Conservation (phyloP, 2,113 vertebrate genomes). For the Calidris pugnax region DNA sequence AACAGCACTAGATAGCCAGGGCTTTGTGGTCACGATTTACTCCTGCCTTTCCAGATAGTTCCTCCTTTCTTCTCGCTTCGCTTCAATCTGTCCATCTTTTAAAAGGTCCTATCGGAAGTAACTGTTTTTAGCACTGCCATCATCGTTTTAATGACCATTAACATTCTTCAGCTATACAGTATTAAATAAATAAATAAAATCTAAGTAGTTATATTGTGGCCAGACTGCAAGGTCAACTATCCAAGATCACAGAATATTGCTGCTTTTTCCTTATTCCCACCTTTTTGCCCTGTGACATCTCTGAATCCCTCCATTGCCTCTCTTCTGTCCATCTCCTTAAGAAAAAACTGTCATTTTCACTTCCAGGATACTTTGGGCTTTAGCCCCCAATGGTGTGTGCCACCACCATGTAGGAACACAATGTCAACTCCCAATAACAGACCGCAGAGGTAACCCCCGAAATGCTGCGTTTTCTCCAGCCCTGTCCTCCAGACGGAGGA, state of each 20-base stretch:
- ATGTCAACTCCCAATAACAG: not conserved
- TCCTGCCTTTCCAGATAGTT: constrained; percentile 17
- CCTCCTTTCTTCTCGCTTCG: constrained; percentile 21
- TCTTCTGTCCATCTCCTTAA: not conserved
- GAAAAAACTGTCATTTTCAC: not conserved
- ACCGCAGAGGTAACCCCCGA: not conserved
- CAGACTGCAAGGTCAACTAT: not conserved
- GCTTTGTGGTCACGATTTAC: not conserved
- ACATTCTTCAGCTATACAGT: not conserved
- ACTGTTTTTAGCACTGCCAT: not conserved
- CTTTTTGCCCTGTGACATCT: not conserved
- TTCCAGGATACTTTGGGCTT: not conserved
- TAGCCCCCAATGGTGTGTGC: not conserved
- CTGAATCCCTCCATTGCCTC: not conserved
- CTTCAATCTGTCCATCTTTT: not conserved
- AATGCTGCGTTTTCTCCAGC: not conserved
- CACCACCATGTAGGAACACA: rapidly evolving
- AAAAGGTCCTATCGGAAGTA: not conserved
- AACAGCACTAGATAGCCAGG: not conserved
- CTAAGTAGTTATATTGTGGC: not conserved
- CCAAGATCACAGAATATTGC: not conserved
- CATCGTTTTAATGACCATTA: not conserved
- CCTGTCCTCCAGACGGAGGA: not conserved
- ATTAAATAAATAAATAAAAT: not conserved
- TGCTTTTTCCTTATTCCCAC: not conserved